Evolutionary conservation across 1,140 invertebrate genomes (phyloP), one percentile per base, ranked within the genome.

Genomic region (Calosoma granatense): DNA sequence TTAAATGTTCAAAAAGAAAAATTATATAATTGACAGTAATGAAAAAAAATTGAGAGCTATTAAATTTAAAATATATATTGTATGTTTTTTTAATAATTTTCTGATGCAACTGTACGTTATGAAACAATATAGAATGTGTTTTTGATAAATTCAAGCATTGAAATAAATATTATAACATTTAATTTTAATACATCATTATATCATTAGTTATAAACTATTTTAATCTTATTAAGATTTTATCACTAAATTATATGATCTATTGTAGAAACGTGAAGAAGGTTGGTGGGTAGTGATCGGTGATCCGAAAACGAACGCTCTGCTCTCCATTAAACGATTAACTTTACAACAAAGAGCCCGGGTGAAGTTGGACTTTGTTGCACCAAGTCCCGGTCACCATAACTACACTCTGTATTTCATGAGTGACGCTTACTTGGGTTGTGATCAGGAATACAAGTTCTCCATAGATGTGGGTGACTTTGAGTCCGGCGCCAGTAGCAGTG

Each of bases 261-360:
- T 74, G 20, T 76, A 92, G 81, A 97, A 97, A 85, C 85, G 95
- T 51, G 97, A 99, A 73, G 97, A 99, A 78, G 94, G 95, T 36
- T 99, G 97, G 97, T 99, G 97, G 96, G 90, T 99, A 2, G 95
- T 99, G 15, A 94, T 99, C 67, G 96, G 97, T 1, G 96, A 98
- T 73, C 90, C 93, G 0, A 93, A 92, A 67, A 82, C 81, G 1
- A 99, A 99, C 74, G 93, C 92, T 0, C 74, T 99, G 14, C 78
- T 98, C 0, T 97, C 94, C 1, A 99, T 99, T 67, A 99, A 99
- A 71, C 81, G 97, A 17, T 75, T 97, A 15, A 95, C 92, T 0
- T 76, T 98, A 0, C 94, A 95, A 63, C 89, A 96, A 66, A 94
- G 91, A 64, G 93, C 94, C 0, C 92, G 91, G 69, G 87, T 98